A percentile compares a stretch with the other conserved stretches of the same genome.
Conservation (phyloP, 2,113 vertebrate genomes). For the Rousettus leschenaultii region DNA sequence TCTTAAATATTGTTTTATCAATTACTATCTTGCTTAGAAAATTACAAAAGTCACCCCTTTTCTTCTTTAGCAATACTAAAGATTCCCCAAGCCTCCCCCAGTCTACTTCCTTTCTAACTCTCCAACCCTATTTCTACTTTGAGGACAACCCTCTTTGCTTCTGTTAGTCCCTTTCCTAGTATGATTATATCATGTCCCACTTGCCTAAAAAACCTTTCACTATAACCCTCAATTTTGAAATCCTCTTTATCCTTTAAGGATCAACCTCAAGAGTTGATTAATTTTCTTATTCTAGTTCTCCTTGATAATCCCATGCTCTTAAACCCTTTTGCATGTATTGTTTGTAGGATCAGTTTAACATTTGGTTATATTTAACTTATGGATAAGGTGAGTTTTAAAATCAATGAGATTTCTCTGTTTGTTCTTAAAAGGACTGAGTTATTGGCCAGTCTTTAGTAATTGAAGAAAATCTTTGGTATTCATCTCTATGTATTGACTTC, state of each 20-base stretch:
- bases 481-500: not conserved
- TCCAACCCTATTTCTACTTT: not conserved
- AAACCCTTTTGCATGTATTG: not conserved
- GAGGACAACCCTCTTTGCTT: not conserved
- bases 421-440: not conserved
- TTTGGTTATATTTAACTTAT: not conserved
- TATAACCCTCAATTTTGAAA: not conserved
- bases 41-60: not conserved
- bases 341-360: not conserved
- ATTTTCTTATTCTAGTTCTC: not conserved
- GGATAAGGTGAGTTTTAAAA: not conserved
- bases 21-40: not conserved
- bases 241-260: not conserved
- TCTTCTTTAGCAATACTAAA: not conserved
- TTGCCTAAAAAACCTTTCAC: not conserved
- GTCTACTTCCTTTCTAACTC: not conserved
- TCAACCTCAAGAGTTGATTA: not conserved
- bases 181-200: not conserved
- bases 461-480: not conserved
- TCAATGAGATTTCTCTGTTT: not conserved
- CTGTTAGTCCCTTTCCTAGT: not conserved
- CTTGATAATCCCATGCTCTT: not conserved
- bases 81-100: not conserved
- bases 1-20: not conserved
- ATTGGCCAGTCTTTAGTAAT: not conserved